Evolutionary conservation across 2,113 vertebrate genomes (phyloP), one percentile per base, ranked within the genome.

Genomic region (Puma concolor): DNA sequence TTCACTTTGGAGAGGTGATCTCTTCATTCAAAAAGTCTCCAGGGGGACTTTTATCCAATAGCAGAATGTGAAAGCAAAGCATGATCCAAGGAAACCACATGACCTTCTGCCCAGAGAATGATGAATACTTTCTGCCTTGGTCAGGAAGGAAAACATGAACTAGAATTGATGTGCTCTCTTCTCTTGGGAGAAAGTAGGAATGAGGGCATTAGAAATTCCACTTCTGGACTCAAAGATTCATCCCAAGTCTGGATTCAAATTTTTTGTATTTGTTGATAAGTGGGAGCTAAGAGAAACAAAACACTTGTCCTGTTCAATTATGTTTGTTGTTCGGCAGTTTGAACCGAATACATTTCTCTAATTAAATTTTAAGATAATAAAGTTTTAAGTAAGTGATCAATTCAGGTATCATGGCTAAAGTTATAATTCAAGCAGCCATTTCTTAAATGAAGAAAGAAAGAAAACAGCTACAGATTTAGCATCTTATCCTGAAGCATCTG

Each of bases 81-180:
- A 94, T 91, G 88, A 94, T 92, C 94, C 91, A 95, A 97, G 72
- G 71, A 97, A 97, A 97, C 0, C 5, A 97, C 71, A 96, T 72
- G 48, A 95, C 19, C 80, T 97, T 97, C 96, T 95, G 0, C 91
- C 8, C 52, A 94, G 94, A 97, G 80, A 92, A 98, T 23, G 84
- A 98, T 71, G 91, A 98, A 97, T 98, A 97, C 85, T 93, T 98
- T 97, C 97, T 97, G 96, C 79, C 36, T 95, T 94, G 63, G 91
- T 95, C 71, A 97, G 95, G 96, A 98, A 97, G 90, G 3, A 96
- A 83, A 96, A 95, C 54, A 96, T 95, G 92, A 33, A 95, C 1
- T 10, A 96, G 92, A 98, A 97, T 87, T 96, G 57, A 97, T 98
- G 98, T 98, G 7, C 71, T 95, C 93, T 97, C 72, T 7, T 38